phyloP scores from a whole-genome alignment of 2,113 vertebrate species.

The Eira barbara region DNA sequence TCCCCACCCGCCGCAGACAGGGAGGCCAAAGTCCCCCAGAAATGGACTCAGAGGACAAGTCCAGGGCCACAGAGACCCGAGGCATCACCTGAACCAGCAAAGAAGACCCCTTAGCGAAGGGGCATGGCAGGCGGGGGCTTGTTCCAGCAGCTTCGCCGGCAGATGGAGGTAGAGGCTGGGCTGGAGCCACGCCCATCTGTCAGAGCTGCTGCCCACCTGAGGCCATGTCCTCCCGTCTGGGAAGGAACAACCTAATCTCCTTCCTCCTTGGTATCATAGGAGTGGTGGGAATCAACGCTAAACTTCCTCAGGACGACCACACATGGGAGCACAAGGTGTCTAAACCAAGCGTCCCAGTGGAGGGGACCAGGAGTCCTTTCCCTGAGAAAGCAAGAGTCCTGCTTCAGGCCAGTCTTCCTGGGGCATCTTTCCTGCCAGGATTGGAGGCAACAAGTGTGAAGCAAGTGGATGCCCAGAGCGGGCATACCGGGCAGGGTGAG shows the following conservation, averaged over 20 bases:
- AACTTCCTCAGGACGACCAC: fast-evolving
- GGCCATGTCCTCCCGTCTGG: background rate
- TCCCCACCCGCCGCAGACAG: background rate
- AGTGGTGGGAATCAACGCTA: background rate
- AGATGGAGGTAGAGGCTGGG: background rate
- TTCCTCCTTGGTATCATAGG: background rate
- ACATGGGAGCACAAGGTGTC: background rate
- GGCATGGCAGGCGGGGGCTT: background rate
- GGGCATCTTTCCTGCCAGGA: background rate
- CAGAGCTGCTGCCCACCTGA: background rate
- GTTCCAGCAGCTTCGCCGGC: background rate
- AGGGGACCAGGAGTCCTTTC: background rate
- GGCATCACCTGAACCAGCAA: background rate
- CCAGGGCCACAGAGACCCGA: background rate
- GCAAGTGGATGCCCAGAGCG: too few relatives aligned
- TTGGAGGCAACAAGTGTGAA: background rate
- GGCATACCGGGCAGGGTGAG: background rate
- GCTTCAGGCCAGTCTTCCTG: background rate
- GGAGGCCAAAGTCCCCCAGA: background rate
- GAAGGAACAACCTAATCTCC: background rate
- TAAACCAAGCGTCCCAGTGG: background rate
- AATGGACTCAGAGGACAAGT: background rate
- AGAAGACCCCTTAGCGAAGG: background rate
- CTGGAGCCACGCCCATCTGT: background rate
- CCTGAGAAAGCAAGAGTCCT: background rate